Evolutionary conservation across 2,113 vertebrate species (phyloP), one percentile per base, ranked within the genome.

Genomic region (Silurus asotus): DNA sequence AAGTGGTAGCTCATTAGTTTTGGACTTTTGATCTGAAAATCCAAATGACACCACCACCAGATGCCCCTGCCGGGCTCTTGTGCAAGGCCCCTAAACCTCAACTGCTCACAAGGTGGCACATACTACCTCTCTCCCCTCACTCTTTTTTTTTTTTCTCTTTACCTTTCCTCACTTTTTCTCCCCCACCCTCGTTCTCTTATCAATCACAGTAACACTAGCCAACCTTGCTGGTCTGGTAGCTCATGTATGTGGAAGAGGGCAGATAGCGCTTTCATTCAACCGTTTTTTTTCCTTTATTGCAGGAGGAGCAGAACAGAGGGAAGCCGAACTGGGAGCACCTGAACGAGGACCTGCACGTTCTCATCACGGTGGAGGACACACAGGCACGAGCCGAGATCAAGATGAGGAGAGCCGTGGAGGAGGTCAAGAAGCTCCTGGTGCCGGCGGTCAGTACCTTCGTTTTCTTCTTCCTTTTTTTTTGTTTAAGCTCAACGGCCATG

Each of bases 271-370:
- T 49, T 45, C 67, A 13, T 70, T 6, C 37, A 37, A 37, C 37
- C 37, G 37, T 37, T 9, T 11, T 48, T 64, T 6, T 20, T 25
- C 55, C 9, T 64, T 58, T 25, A 11, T 83, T 74, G 25, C 90
- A 96, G 95, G 95, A 96, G 90, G 95, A 96, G 88, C 95, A 96
- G 93, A 96, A 96, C 93, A 89, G 95, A 92, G 95, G 95, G 37
- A 96, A 96, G 88, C 95, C 95, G 13, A 96, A 96, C 93, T 96
- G 95, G 95, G 95, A 96, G 90, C 95, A 96, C 90, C 93, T 96
- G 89, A 96, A 96, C 86, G 95, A 96, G 90, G 95, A 96, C 82
- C 94, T 96, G 70, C 95, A 96, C 58, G 95, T 96, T 84, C 94
- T 96, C 85, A 95, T 96, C 92, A 95, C 95, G 20, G 95, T 96